Evolutionary conservation across 2,113 vertebrate species (phyloP).

Genomic region (Paramisgurnus dabryanus): DNA sequence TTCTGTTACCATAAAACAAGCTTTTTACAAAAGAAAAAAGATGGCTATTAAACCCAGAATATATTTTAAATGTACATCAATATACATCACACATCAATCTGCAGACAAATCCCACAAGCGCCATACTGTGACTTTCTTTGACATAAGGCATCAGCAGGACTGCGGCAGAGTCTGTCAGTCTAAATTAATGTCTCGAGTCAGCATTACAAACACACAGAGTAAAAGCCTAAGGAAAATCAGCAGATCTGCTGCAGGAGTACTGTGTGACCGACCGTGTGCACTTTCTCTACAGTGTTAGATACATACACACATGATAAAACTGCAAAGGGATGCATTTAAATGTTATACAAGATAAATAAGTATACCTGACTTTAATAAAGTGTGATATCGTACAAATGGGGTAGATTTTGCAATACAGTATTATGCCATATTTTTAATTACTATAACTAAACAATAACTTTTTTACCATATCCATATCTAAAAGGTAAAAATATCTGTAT

Average conservation of each 20-base stretch:
- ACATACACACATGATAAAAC: not conserved
- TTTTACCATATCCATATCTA: not conserved
- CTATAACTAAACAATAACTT: not conserved
- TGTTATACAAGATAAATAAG: not conserved
- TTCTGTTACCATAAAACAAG: no score
- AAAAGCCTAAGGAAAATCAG: not conserved
- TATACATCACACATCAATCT: not conserved
- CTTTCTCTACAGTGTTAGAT: not conserved
- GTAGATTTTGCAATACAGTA: no score
- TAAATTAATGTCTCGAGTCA: constrained; percentile 39
- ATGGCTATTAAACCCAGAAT: no score
- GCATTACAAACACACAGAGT: not conserved
- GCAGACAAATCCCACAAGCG: constrained; percentile 1
- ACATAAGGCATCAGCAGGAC: constrained; percentile 26
- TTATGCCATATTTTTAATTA: no score
- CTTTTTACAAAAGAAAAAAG: no score
- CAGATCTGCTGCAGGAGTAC: not conserved
- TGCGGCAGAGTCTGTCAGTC: constrained; percentile 39
- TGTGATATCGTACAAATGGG: no score
- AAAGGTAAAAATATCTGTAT: no score
- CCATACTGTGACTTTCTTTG: not conserved
- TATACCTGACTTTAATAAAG: not conserved
- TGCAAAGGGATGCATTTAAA: not conserved
- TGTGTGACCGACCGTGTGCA: not conserved
- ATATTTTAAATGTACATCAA: not conserved